Base-by-base conservation (phyloP, 2,797 vertebrate genomes). In the Notoglanidium macrostoma region DNA sequence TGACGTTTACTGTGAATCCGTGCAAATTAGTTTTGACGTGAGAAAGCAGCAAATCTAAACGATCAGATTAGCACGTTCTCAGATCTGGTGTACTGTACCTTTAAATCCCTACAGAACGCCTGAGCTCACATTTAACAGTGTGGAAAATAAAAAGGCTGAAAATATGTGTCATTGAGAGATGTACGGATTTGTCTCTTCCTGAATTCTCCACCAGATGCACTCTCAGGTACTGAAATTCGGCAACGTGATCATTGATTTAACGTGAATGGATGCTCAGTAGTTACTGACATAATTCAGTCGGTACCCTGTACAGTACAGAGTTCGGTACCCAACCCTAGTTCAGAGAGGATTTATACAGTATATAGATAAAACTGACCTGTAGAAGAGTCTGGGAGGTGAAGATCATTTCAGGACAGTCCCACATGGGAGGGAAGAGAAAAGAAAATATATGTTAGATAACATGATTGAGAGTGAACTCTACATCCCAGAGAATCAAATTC, bases 381-480 rank as follows among this genome's bases (percentile, higher is more conserved):
- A 99, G 91, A 80, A 99, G 96, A 0, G 98, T 99, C 98, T 99
- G 95, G 79, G 63, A 65, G 46, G 23, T 88, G 35, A 70, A 44
- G 83, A 72, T 80, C 88, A 80, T 5, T 88, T 68, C 3, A 87
- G 67, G 84, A 72, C 35, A 0, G 51, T 65, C 77, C 14, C 57
- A 79, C 26, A 80, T 87, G 59, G 63, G 87, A 19, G 49, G 59
- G 59, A 86, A 19, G 46, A 49, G 46, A 86, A 89, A 68, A 88
- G 19, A 67, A 92, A 57, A 44, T 49, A 19, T 49, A 40, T 19
- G 3, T 83, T 54, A 83, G 29, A 29, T n/a, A 79, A 44, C 10
- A 11, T 4, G 29, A 78, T 29, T 32, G 8, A 54, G n/a, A 10
- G n/a, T 51, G 44, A 76, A 7, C 12, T n/a, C n/a, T 7, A 51